Evolutionary conservation across 2,113 vertebrate genomes (phyloP).

Genomic region (Sapayoa aenigma): DNA sequence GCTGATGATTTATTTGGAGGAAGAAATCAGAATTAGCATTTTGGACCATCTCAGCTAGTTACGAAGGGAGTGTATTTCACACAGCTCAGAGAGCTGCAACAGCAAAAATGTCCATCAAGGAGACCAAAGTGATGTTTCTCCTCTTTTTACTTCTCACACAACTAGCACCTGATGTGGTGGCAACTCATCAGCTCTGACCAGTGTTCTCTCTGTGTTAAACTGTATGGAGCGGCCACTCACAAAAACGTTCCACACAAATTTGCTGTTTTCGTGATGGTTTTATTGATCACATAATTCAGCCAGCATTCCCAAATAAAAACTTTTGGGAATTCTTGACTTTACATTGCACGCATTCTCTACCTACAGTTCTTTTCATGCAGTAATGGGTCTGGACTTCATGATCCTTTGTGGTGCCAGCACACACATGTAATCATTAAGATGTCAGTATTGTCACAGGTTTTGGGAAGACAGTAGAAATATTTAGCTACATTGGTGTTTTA

Average conservation of each 20-base stretch:
- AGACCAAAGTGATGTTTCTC: not conserved
- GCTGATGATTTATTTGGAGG: conserved; percentile 10
- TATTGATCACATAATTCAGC: not conserved
- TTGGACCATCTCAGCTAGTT: not conserved
- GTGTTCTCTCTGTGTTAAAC: not conserved
- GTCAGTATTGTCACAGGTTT: not conserved
- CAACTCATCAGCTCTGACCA: not conserved
- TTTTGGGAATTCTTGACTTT: not conserved
- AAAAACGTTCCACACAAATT: not conserved
- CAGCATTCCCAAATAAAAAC: not conserved
- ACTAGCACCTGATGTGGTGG: not conserved
- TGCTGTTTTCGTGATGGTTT: not conserved
- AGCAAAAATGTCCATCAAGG: not conserved
- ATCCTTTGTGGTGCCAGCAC: not conserved
- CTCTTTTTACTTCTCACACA: not conserved
- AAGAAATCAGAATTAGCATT: conserved; percentile 45
- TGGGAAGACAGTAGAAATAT: not conserved
- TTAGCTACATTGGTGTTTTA: not conserved
- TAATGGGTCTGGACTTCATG: not conserved
- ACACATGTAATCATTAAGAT: not conserved
- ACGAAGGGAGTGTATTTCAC: not conserved
- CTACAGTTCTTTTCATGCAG: not conserved
- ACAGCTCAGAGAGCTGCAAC: not conserved
- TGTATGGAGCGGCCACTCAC: not conserved
- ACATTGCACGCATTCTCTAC: not conserved